Conservation (phyloP, 23 tunicate genomes). For the Diplosoma virens region DNA sequence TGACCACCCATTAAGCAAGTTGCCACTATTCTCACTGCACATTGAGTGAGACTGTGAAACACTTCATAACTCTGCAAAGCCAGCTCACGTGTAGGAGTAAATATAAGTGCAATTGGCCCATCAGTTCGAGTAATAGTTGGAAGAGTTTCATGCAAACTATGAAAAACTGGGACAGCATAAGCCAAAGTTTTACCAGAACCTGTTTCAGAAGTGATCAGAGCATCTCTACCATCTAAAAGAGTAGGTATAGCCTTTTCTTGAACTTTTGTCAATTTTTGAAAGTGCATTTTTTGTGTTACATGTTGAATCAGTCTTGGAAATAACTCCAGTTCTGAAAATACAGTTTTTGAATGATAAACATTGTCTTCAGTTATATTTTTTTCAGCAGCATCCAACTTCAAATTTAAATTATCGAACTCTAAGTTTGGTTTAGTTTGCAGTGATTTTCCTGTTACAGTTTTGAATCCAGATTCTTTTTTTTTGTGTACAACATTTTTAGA, state of each 20-base stretch:
- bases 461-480: too few species aligned
- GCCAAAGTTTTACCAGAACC: conserved; percentile 94
- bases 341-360: background rate
- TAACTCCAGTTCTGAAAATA: conserved; percentile 60
- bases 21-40: conserved; percentile 75
- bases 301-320: conserved; percentile 46
- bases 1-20: conserved; percentile 92
- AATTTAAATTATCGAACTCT: too few species aligned
- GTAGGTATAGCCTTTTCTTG: conserved; percentile 73
- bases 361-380: too few species aligned
- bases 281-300: conserved; percentile 59
- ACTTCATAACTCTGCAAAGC: conserved; percentile 79
- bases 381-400: too few species aligned
- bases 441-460: too few species aligned
- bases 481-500: too few species aligned
- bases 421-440: too few species aligned
- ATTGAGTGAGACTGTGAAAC: conserved; percentile 49
- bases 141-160: conserved; percentile 26
- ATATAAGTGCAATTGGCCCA: conserved; percentile 74
- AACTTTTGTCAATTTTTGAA: conserved; percentile 65
- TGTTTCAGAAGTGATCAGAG: conserved; percentile 86
- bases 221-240: conserved; percentile 62
- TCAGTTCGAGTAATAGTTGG: conserved; percentile 45
- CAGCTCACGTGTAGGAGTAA: conserved; percentile 90
- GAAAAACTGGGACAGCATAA: conserved; percentile 65